Evolutionary conservation across 2,113 vertebrate species (phyloP).

Genomic region (Gymnarchus niloticus): DNA sequence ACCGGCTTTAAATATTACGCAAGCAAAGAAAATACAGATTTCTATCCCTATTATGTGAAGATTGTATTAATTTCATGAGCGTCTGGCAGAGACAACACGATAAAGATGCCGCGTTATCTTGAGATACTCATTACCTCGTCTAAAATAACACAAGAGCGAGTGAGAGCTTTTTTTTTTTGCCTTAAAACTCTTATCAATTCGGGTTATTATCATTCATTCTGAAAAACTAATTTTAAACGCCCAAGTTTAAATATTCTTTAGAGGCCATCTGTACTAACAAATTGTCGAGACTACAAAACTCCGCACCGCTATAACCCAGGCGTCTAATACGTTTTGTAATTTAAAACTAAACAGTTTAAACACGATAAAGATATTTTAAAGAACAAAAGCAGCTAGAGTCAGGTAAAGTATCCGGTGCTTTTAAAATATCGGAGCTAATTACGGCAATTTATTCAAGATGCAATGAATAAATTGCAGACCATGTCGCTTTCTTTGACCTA

Average conservation of each 20-base stretch:
- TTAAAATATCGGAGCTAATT: slow-evolving; percentile 3
- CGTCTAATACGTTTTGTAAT: not conserved
- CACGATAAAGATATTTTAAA: not conserved
- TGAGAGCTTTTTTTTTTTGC: not conserved
- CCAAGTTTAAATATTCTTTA: too few relatives aligned
- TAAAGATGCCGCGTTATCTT: not conserved
- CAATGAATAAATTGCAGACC: not conserved
- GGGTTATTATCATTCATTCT: not conserved
- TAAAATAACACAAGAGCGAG: not conserved
- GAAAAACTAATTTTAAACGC: not conserved
- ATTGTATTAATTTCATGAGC: not conserved
- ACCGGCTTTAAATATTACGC: not conserved
- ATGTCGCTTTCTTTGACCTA: not conserved
- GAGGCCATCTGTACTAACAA: not conserved
- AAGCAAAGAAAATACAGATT: not conserved
- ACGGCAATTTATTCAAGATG: slow-evolving; percentile 4
- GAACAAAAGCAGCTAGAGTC: not conserved
- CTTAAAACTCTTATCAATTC: not conserved
- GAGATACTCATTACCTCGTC: not conserved
- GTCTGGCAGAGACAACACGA: not conserved
- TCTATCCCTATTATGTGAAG: not conserved
- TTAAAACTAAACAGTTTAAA: not conserved
- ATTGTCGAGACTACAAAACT: not conserved
- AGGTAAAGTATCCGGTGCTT: not conserved
- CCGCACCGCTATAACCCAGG: not conserved